These are phyloP conservation scores for Drosophila auraria DNA, from an alignment of 1,140 invertebrate genomes.

Conservation along the genomic window DNA sequence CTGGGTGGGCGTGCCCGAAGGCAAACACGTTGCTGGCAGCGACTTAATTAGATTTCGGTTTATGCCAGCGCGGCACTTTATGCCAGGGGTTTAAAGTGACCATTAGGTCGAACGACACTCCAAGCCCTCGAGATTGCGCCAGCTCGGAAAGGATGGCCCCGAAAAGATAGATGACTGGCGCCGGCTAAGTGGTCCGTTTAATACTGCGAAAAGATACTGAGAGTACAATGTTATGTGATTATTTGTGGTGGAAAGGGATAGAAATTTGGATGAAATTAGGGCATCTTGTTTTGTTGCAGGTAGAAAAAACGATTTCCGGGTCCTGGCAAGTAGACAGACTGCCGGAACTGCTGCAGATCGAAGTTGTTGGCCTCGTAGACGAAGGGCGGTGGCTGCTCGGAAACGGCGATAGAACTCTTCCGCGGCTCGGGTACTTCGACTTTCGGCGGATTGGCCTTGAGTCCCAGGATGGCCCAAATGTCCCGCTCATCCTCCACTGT, in stretches of 20 bases:
- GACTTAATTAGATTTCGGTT: conserved; percentile 70
- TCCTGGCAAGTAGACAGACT: conserved; percentile 55
- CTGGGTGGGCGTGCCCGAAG: conserved; percentile 15
- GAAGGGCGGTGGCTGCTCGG: neutral
- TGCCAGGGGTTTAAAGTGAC: conserved; percentile 45
- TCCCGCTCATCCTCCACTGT: conserved; percentile 53
- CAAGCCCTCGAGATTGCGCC: conserved; percentile 39
- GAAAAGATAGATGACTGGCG: conserved; percentile 4
- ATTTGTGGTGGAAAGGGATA: neutral
- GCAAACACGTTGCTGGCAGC: conserved; percentile 41
- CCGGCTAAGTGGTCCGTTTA: conserved; percentile 12
- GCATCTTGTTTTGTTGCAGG: conserved; percentile 38
- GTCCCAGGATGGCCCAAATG: conserved; percentile 52
- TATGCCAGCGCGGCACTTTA: conserved; percentile 57
- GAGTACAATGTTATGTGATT: conserved; percentile 27
- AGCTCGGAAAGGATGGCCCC: neutral
- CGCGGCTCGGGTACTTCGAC: neutral
- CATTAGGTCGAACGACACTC: conserved; percentile 43
- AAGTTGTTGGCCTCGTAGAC: conserved; percentile 58
- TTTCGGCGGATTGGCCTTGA: neutral
- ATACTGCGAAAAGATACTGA: conserved; percentile 29
- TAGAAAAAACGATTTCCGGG: conserved; percentile 66
- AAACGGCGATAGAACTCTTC: neutral
- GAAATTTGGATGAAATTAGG: conserved; percentile 1
- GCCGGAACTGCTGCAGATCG: conserved; percentile 45